Evolutionary conservation across 1,140 invertebrate genomes (phyloP).

Genomic region (Atta cephalotes): DNA sequence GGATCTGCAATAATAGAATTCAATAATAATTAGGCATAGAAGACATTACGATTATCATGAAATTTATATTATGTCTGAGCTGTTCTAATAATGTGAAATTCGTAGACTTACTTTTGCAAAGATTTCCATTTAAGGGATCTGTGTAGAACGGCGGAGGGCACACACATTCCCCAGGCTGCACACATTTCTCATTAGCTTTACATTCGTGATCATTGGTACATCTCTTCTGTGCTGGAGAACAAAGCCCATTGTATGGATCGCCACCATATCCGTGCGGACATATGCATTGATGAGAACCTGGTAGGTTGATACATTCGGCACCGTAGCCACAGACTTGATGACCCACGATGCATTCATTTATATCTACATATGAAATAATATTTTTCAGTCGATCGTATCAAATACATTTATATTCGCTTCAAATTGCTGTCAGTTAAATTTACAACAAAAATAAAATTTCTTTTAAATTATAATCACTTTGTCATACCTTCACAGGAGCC

Average conservation of each 20-base stretch:
- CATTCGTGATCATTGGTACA: conserved; percentile 94
- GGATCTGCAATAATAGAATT: conserved; percentile 85
- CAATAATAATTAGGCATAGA: background rate
- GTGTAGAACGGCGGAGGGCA: conserved; percentile 95
- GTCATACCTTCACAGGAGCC: conserved; percentile 90
- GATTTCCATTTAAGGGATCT: conserved; percentile 92
- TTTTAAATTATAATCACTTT: background rate
- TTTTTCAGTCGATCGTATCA: background rate
- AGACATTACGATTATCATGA: background rate
- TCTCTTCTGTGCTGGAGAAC: conserved; percentile 92
- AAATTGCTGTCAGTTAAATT: background rate
- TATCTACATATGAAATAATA: conserved; percentile 85
- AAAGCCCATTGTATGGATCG: conserved; percentile 88
- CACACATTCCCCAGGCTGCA: conserved; percentile 95
- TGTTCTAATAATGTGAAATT: conserved; percentile 2
- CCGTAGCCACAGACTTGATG: conserved; percentile 93
- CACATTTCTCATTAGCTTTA: conserved; percentile 94
- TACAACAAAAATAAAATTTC: conserved; percentile 1
- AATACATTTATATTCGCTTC: background rate
- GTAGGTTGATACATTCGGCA: conserved; percentile 94
- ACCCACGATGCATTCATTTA: conserved; percentile 93
- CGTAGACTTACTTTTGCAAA: conserved; percentile 91
- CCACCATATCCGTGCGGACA: conserved; percentile 92
- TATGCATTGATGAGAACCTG: conserved; percentile 92
- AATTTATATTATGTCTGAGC: background rate